Evolutionary conservation across 2,888 invertebrate species (phyloP).

Genomic region (Andrena marginata): DNA sequence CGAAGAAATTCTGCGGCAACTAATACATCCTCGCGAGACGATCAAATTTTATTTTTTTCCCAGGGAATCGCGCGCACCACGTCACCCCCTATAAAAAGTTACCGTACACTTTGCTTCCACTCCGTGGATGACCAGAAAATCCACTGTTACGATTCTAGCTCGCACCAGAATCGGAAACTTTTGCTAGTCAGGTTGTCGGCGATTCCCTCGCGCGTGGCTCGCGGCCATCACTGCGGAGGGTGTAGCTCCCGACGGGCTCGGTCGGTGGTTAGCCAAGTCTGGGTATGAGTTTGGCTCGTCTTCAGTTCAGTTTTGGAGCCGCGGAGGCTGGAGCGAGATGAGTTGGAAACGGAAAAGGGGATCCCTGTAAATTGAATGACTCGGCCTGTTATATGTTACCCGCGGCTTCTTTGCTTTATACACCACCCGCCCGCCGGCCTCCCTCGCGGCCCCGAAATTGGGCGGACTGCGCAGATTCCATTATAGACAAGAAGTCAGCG

Average conservation of each 20-base stretch:
- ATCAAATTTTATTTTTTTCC: no score
- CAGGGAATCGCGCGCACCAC: no score
- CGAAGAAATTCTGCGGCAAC: no score
- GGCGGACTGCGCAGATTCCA: slow-evolving; percentile 82
- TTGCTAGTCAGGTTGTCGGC: slow-evolving; percentile 35
- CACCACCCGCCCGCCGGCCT: slow-evolving; percentile 44
- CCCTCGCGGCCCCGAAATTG: slow-evolving; percentile 68
- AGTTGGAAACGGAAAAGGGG: slow-evolving; percentile 60
- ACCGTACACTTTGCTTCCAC: no score
- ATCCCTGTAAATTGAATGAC: slow-evolving; percentile 83
- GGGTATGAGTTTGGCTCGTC: slow-evolving; percentile 81
- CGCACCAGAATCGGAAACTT: slow-evolving; percentile 12
- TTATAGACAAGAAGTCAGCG: slow-evolving; percentile 82
- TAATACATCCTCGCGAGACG: no score
- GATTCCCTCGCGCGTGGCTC: slow-evolving; percentile 30
- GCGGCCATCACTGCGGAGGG: slow-evolving; percentile 59
- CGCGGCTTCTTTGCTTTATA: slow-evolving; percentile 79
- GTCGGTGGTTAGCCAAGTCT: slow-evolving; percentile 79
- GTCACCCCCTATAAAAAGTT: background rate
- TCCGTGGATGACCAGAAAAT: no score
- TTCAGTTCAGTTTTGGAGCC: slow-evolving; percentile 77
- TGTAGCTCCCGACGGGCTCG: slow-evolving; percentile 52
- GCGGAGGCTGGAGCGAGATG: slow-evolving; percentile 56
- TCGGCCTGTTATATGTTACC: slow-evolving; percentile 80
- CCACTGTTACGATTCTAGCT: background rate